Conservation (phyloP, 2,113 vertebrate species). For the Tenebrosternarchus preto region DNA sequence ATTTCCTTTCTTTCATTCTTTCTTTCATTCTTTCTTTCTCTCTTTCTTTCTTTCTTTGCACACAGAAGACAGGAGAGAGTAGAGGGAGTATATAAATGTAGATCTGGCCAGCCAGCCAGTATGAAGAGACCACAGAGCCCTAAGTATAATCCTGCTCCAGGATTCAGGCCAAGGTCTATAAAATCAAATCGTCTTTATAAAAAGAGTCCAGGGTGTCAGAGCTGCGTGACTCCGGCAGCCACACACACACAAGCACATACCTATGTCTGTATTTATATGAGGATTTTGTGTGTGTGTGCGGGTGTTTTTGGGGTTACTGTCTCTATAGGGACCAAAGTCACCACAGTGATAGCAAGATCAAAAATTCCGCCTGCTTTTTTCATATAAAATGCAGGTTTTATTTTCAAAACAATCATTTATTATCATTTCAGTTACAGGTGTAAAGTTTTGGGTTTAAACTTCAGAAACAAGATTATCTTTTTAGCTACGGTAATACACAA, state of each 20-base stretch:
- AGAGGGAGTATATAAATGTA: constrained; percentile 52
- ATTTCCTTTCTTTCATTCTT: neutral
- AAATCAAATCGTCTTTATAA: constrained; percentile 54
- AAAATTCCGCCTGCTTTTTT: neutral
- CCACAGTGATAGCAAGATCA: neutral
- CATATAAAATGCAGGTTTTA: too few relatives aligned
- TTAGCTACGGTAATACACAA: constrained; percentile 7
- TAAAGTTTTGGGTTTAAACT: neutral
- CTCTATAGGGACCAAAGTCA: neutral
- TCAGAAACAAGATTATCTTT: neutral
- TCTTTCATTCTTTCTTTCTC: constrained; percentile 3
- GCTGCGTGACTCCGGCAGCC: constrained; percentile 27
- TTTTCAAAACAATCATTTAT: neutral
- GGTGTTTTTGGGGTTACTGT: neutral
- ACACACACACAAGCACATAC: constrained; percentile 32
- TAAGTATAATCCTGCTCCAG: constrained; percentile 47
- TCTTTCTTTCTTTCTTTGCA: neutral
- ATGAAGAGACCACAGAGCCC: constrained; percentile 23
- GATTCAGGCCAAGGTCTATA: constrained; percentile 53
- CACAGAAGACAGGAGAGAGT: neutral
- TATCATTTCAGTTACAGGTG: constrained; percentile 9
- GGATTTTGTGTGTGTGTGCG: constrained; percentile 4
- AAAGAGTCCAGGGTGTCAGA: constrained; percentile 45
- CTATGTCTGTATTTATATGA: constrained; percentile 21
- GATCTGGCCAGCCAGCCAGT: constrained; percentile 23